These are phyloP conservation scores for Trissoscelio sp. DNA, from an alignment of 2,888 invertebrate species.

Conservation along the genomic window DNA sequence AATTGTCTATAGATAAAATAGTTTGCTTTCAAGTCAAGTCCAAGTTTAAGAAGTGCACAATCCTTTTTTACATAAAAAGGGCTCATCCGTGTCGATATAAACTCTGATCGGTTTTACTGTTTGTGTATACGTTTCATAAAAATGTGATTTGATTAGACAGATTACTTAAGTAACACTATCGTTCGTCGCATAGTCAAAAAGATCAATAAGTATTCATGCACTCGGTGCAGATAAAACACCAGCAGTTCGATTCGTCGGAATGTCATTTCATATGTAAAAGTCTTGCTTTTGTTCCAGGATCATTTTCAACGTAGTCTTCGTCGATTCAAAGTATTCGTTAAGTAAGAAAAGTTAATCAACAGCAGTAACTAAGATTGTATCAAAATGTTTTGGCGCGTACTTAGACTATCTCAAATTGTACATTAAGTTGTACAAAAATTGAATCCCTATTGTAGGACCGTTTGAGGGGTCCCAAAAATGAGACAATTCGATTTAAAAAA, in stretches of 20 bases:
- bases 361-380: conserved; percentile 12
- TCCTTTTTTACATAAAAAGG: conserved; percentile 47
- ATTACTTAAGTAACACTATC: conserved; percentile 59
- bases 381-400: conserved; percentile 23
- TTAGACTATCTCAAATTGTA: conserved; percentile 2
- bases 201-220: conserved; percentile 62
- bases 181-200: conserved; percentile 46
- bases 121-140: conserved; percentile 44
- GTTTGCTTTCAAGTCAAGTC: conserved; percentile 45
- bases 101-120: conserved; percentile 30
- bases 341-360: conserved; percentile 14
- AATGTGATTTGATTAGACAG: conserved; percentile 45
- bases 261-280: conserved; percentile 51
- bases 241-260: conserved; percentile 53
- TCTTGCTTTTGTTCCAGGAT: conserved; percentile 33
- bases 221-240: conserved; percentile 57
- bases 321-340: conserved; percentile 9
- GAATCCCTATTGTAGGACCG: neutral
- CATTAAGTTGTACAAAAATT: conserved; percentile 3
- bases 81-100: conserved; percentile 6
- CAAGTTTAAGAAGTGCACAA: conserved; percentile 22
- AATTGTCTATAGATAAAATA: conserved; percentile 64
- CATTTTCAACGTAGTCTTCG: conserved; percentile 11
- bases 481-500: conserved; percentile 2
- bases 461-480: neutral